Base-by-base conservation (phyloP, 2,797 vertebrate species). In the Platalea minor region DNA sequence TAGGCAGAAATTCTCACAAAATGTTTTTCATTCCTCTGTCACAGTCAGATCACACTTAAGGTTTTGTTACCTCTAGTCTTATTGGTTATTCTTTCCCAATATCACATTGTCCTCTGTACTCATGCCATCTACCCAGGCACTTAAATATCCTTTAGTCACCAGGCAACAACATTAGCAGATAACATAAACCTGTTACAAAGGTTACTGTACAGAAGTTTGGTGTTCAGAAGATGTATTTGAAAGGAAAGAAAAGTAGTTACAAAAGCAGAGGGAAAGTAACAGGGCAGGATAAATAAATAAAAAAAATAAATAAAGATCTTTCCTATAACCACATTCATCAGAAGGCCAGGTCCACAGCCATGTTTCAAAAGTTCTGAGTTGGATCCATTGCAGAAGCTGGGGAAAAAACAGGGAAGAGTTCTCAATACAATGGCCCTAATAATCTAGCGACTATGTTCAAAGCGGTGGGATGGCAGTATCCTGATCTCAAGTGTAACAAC, bases 61-160 rank as follows among this genome's bases (percentile, higher is more conserved):
- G 5, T 54, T 82, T 93, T 85, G 59, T 69, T 67, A 82, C 18
- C 35, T 41, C 23, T 73, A 54, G 31, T 73, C 24, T 56, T 60
- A 67, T 3, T 50, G 16, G 46, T 61, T 81, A 51, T 69, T 92
- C 45, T 85, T 86, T 91, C n/a, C 14, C 25, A 84, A 7, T 79
- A 41, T 81, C 92, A 11, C 11, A 45, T 74, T 85, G 59, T 85
- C 18, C 41, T 67, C 54, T 57, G 21, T 91, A 51, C 13, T 93
- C 20, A 39, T 17, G 10, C 16, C 16, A 2, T 79, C 74, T 93
- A 64, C 25, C 59, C 28, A 65, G 23, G 25, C 39, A 76, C 59
- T 85, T 82, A 93, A 94, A 87, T 59, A 82, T 60, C 50, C 25
- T 69, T 95, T 82, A 81, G 65, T 93, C 90, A 87, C 80, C 68